phyloP scores from a whole-genome alignment of 53 echinoderm and acorn worm species.

The Mesocentrotus franciscanus region DNA sequence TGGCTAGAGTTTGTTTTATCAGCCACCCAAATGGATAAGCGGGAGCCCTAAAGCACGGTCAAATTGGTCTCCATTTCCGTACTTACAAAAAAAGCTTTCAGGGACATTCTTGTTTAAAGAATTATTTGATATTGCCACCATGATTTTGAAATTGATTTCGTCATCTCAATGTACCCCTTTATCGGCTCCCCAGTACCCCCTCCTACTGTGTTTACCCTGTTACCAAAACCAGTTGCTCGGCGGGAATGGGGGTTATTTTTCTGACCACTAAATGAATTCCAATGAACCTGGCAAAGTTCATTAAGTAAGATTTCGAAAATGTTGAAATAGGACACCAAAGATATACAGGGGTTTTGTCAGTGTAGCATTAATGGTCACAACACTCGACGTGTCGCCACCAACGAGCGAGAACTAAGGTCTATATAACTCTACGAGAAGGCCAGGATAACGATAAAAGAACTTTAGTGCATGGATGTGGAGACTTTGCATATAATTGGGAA shows the following conservation, averaged over 20 bases:
- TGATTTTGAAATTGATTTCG: not conserved
- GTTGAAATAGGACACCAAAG: not conserved
- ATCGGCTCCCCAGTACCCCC: not conserved
- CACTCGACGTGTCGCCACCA: no score
- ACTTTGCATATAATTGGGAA: not conserved
- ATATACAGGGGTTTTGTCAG: not conserved
- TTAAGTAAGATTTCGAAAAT: not conserved
- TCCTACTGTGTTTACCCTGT: not conserved
- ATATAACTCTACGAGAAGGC: no score
- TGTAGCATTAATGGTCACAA: no score
- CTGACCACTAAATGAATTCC: not conserved
- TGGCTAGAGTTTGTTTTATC: not conserved
- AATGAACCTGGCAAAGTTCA: not conserved
- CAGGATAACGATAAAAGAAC: no score
- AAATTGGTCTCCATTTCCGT: not conserved
- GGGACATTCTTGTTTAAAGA: not conserved
- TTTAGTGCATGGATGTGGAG: not conserved
- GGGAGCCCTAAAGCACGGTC: not conserved
- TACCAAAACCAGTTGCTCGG: not conserved
- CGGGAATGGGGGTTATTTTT: not conserved
- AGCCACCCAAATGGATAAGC: not conserved
- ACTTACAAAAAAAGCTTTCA: not conserved
- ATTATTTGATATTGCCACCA: not conserved
- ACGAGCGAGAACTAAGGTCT: no score
- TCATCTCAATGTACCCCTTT: not conserved